phyloP scores from a whole-genome alignment of 2,113 vertebrate species.

The Anser brachyrhynchus region DNA sequence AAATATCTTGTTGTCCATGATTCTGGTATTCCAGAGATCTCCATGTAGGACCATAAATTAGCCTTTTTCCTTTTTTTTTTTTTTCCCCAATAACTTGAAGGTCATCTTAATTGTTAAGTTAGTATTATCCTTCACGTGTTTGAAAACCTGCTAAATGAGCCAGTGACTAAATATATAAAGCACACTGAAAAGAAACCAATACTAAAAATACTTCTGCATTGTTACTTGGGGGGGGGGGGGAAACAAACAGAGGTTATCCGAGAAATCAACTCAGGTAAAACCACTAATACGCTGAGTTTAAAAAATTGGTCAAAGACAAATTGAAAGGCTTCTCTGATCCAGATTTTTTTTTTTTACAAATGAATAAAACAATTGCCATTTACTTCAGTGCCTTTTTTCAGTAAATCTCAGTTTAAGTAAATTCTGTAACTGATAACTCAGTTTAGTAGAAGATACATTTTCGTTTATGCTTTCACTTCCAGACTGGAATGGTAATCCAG shows the following conservation, averaged over 20 bases:
- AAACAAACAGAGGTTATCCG: neutral
- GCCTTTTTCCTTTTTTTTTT: neutral
- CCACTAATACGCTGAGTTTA: neutral
- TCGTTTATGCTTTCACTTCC: neutral
- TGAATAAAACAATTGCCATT: neutral
- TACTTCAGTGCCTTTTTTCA: neutral
- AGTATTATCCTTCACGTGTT: neutral
- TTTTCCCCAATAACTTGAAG: neutral
- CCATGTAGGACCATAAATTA: neutral
- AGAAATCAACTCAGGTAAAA: neutral
- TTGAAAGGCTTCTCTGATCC: neutral
- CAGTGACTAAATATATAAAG: neutral
- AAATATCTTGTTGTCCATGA: neutral
- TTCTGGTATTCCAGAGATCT: neutral
- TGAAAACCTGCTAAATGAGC: neutral
- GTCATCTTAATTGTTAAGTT: neutral
- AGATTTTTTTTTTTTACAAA: neutral
- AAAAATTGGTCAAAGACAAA: neutral
- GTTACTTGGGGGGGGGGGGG: neutral
- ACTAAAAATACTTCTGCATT: neutral
- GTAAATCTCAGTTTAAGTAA: neutral
- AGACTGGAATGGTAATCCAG: neutral
- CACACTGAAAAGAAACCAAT: neutral
- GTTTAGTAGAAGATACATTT: neutral
- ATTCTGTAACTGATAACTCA: neutral